These are phyloP conservation scores for Pharmacophagus antenor DNA, from an alignment of 2,888 invertebrate genomes.

Conservation along the genomic window DNA sequence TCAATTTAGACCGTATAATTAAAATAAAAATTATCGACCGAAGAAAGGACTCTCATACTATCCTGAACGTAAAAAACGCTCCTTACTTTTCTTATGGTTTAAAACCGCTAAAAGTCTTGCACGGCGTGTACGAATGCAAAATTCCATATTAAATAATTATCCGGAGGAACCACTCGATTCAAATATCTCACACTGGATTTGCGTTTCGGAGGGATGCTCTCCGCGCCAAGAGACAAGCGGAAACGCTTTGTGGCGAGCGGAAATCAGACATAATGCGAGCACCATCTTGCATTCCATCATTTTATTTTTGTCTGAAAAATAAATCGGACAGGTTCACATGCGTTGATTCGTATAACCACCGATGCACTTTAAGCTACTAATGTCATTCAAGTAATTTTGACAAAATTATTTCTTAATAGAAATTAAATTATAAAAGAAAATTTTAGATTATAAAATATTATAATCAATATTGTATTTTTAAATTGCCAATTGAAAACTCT, in stretches of 20 bases:
- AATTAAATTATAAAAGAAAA: too few species aligned
- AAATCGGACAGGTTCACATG: constrained; percentile 40
- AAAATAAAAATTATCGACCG: neutral
- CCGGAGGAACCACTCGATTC: constrained; percentile 20
- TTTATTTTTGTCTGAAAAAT: constrained; percentile 43
- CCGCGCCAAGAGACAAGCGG: constrained; percentile 73
- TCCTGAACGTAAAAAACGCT: neutral
- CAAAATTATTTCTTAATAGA: neutral
- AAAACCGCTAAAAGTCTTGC: too few species aligned
- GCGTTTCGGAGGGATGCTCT: constrained; percentile 71
- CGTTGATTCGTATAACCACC: constrained; percentile 19
- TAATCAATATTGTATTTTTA: neutral
- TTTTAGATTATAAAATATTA: too few species aligned
- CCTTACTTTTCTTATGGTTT: neutral
- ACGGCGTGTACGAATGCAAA: constrained; percentile 4
- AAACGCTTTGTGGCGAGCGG: constrained; percentile 71
- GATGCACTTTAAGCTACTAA: constrained; percentile 23
- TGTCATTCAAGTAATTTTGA: neutral
- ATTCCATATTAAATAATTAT: constrained; percentile 23
- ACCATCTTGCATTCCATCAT: constrained; percentile 58
- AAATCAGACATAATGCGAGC: constrained; percentile 70
- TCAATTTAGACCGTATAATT: neutral
- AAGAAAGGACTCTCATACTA: neutral
- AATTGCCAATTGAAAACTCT: neutral
- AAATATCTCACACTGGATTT: constrained; percentile 51